A percentile compares a stretch with the other conserved stretches of the same genome.
Conservation (phyloP, 2,797 vertebrate species). For the Notamacropus eugenii region DNA sequence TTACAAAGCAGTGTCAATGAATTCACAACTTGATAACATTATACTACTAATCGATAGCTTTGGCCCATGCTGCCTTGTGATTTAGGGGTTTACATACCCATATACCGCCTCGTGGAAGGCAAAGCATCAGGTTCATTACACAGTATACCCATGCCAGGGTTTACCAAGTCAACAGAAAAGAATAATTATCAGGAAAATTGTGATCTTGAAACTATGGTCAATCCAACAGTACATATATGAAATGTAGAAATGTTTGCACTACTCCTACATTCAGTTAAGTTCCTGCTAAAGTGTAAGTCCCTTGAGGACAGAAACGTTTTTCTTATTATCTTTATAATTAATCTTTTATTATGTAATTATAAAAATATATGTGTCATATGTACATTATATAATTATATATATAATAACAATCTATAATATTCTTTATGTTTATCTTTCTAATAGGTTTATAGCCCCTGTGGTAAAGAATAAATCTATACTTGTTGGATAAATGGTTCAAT, state of each 20-base stretch:
- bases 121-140: conserved; percentile 67
- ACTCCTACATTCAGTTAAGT: neutral
- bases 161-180: neutral
- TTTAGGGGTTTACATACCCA: neutral
- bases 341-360: too few species aligned
- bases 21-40: conserved; percentile 13
- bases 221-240: neutral
- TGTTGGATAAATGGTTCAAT: neutral
- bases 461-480: neutral
- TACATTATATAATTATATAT: too few species aligned
- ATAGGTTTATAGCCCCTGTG: neutral
- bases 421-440: neutral
- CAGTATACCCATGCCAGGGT: conserved; percentile 1
- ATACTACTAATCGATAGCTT: conserved; percentile 51
- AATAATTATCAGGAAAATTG: neutral
- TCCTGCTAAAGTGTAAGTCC: neutral
- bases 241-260: neutral
- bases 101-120: conserved; percentile 49
- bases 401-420: too few species aligned
- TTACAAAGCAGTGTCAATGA: conserved; percentile 43
- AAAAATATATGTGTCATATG: too few species aligned
- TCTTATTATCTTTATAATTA: neutral
- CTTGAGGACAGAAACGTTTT: neutral
- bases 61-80: conserved; percentile 33
- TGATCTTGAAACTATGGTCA: neutral